Evolutionary conservation across 2,888 invertebrate species (phyloP).

Genomic region (Labia minor): DNA sequence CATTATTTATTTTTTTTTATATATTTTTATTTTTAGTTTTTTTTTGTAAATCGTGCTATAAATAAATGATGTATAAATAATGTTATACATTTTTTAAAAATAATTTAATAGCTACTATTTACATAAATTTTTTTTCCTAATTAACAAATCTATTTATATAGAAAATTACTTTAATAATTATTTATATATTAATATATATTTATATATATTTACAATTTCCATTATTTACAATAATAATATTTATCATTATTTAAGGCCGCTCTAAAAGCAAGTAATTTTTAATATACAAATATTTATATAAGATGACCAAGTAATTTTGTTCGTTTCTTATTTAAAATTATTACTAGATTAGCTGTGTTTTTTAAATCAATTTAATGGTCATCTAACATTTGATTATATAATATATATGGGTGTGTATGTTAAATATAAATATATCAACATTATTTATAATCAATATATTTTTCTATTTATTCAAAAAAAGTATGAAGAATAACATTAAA

Average conservation of each 20-base stretch:
- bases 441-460: no score
- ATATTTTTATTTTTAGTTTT: neutral
- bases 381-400: no score
- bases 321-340: neutral
- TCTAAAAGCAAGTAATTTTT: neutral
- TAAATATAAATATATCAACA: no score
- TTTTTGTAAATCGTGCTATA: neutral
- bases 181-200: neutral
- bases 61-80: slow-evolving; percentile 13
- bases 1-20: no score
- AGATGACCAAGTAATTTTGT: neutral
- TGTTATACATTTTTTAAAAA: neutral
- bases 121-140: neutral
- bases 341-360: neutral
- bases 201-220: neutral
- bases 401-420: no score
- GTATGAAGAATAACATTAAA: no score
- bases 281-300: slow-evolving; percentile 13
- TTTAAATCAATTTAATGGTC: no score
- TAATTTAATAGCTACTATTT: neutral
- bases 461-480: no score
- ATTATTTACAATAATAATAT: slow-evolving; percentile 13
- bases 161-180: neutral
- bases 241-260: neutral
- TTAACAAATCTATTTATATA: neutral